phyloP scores from a whole-genome alignment of 30 jellyfish, hydroid and myxozoan genomes.

The Hydractinia symbiolongicarpus region DNA sequence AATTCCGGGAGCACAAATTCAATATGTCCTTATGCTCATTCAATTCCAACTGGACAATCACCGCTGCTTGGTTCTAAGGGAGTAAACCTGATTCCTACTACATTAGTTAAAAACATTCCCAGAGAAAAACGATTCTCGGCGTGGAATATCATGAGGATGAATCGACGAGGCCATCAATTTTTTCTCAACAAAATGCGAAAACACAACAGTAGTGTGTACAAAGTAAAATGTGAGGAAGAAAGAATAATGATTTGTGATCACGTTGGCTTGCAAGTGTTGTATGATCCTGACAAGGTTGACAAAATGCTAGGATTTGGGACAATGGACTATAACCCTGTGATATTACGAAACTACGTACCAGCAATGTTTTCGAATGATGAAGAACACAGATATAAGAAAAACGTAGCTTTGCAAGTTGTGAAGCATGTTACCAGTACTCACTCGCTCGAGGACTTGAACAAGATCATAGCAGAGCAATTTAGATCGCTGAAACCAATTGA shows the following conservation, averaged over 20 bases:
- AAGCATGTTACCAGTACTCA: not conserved
- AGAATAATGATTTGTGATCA: constrained; percentile 13
- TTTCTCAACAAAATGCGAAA: not conserved
- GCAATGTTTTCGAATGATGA: not conserved
- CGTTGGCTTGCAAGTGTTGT: not conserved
- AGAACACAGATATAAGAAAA: not conserved
- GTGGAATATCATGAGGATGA: not conserved
- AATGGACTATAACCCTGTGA: not conserved
- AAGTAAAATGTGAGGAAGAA: not conserved
- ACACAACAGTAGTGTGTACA: not conserved
- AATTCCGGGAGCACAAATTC: no score
- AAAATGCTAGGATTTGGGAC: not conserved
- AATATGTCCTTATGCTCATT: no score
- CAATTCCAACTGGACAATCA: no score
- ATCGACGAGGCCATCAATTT: not conserved
- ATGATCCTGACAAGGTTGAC: not conserved
- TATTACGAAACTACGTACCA: not conserved
- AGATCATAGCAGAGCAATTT: not conserved
- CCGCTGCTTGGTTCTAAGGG: no score
- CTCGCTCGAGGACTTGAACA: not conserved
- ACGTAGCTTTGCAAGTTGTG: not conserved
- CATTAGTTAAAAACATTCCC: no score
- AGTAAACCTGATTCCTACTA: no score
- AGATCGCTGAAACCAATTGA: not conserved
- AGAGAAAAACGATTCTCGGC: no score